A percentile compares a stretch with the other conserved stretches of the same genome.
phyloP scores from a whole-genome alignment of 1,140 invertebrate genomes.

The Drosophila willistoni region DNA sequence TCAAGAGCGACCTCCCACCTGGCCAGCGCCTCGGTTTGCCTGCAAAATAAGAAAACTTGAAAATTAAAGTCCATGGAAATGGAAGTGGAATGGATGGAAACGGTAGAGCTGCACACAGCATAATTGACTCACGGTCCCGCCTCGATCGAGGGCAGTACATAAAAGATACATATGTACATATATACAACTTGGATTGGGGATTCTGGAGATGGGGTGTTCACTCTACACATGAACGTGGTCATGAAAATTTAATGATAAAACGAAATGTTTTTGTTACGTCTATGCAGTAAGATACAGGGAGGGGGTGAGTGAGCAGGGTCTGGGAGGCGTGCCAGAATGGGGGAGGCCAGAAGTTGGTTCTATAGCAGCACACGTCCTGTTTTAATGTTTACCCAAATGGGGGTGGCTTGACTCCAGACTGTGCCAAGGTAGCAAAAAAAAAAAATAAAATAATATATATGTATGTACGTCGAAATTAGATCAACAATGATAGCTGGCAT shows the following conservation, averaged over 20 bases:
- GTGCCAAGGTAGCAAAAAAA: slow-evolving; percentile 63
- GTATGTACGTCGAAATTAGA: slow-evolving; percentile 73
- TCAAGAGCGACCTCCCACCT: slow-evolving; percentile 72
- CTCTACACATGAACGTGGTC: slow-evolving; percentile 59
- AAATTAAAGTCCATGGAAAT: slow-evolving; percentile 71
- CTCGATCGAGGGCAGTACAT: slow-evolving; percentile 32
- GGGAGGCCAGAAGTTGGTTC: background rate
- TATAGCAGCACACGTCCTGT: slow-evolving; percentile 59
- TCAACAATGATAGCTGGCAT: slow-evolving; percentile 62
- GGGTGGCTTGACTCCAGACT: slow-evolving; percentile 44
- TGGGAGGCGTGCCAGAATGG: background rate
- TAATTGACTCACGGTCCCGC: slow-evolving; percentile 72
- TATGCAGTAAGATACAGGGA: slow-evolving; percentile 31
- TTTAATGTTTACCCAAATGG: slow-evolving; percentile 51
- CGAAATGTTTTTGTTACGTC: slow-evolving; percentile 78
- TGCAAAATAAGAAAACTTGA: slow-evolving; percentile 51
- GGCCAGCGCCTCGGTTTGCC: slow-evolving; percentile 28
- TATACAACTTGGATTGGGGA: slow-evolving; percentile 9
- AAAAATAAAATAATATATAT: too few species aligned
- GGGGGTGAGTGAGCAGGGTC: slow-evolving; percentile 24
- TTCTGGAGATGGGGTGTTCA: slow-evolving; percentile 36
- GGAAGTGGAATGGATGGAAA: slow-evolving; percentile 59
- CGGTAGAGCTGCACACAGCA: slow-evolving; percentile 30
- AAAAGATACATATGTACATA: background rate
- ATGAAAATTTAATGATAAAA: slow-evolving; percentile 82